Conservation (phyloP, 92 coral and sea anemone genomes). For the Epizoanthus ramosus region DNA sequence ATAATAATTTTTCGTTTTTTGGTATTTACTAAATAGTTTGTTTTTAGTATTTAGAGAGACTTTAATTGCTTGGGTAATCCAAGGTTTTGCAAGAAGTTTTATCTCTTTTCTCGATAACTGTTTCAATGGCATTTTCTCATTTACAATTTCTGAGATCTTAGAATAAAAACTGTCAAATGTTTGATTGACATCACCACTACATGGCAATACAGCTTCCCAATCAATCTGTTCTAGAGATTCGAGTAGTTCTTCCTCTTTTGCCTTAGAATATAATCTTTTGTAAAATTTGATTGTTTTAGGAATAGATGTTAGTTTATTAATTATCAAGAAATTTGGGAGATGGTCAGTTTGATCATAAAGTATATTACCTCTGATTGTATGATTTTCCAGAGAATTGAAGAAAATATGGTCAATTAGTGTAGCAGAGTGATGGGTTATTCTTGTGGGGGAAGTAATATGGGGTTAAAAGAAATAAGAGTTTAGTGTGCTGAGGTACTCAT, state of each 20-base stretch:
- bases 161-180: slow-evolving; percentile 44
- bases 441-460: slow-evolving; percentile 55
- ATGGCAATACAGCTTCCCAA: slow-evolving; percentile 19
- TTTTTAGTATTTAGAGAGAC: too few relatives aligned
- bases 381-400: slow-evolving; percentile 57
- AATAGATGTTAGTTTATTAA: slow-evolving; percentile 42
- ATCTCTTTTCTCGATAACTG: slow-evolving; percentile 44
- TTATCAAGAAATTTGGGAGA: slow-evolving; percentile 11
- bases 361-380: slow-evolving; percentile 58
- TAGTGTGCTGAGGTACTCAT: slow-evolving; percentile 54
- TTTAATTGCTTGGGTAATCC: slow-evolving; percentile 51
- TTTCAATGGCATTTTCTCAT: slow-evolving; percentile 54
- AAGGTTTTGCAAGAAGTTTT: slow-evolving; percentile 51
- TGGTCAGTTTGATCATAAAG: slow-evolving; percentile 41
- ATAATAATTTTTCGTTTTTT: slow-evolving; percentile 29
- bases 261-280: slow-evolving; percentile 42
- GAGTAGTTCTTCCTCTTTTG: slow-evolving; percentile 21
- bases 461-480: slow-evolving; percentile 52
- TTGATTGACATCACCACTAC: slow-evolving; percentile 42
- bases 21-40: slow-evolving; percentile 46
- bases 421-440: too few relatives aligned
- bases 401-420: slow-evolving; percentile 69
- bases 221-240: slow-evolving; percentile 23
- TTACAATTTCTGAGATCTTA: slow-evolving; percentile 32
- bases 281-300: slow-evolving; percentile 35